phyloP scores from a whole-genome alignment of 1,140 invertebrate genomes.

The Rhagoletis zephyria region DNA sequence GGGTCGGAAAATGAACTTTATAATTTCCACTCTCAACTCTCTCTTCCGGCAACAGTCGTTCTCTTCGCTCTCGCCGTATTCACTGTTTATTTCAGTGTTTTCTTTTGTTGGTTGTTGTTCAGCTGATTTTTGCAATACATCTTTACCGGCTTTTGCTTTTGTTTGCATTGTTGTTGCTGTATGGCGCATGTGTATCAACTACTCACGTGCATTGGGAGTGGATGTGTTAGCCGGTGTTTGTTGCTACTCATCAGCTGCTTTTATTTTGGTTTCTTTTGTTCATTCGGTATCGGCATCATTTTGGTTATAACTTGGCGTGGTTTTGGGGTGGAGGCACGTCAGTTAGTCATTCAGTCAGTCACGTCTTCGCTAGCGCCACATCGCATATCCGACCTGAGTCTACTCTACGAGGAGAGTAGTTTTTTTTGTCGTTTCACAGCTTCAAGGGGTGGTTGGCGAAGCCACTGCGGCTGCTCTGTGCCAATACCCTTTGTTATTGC shows the following conservation, averaged over 20 bases:
- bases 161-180: not conserved
- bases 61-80: not conserved
- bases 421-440: not conserved
- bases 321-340: slow-evolving; percentile 8
- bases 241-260: not conserved
- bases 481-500: not conserved
- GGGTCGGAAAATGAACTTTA: slow-evolving; percentile 33
- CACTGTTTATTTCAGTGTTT: not conserved
- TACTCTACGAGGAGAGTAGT: not conserved
- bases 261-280: slow-evolving; percentile 31
- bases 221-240: slow-evolving; percentile 36
- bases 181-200: not conserved
- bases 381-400: not conserved
- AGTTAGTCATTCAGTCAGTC: slow-evolving; percentile 12
- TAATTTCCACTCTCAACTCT: not conserved
- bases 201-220: slow-evolving; percentile 18
- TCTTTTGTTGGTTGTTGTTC: slow-evolving; percentile 22
- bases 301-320: not conserved
- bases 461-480: not conserved
- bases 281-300: not conserved
- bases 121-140: slow-evolving; percentile 41
- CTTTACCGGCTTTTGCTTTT: slow-evolving; percentile 34
- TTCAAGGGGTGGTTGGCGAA: not conserved
- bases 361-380: slow-evolving; percentile 43
- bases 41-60: not conserved